Evolutionary conservation across 2,113 vertebrate species (phyloP).

Genomic region (Danio rerio): GRCz12tu NC_133185.1:48231501-48232000

Average conservation of each 20-base stretch:
- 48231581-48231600: conserved; percentile 28
- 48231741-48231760: not conserved
- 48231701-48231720: conserved; percentile 24
- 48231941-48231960: too few species aligned
- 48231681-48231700: conserved; percentile 18
- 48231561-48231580: conserved; percentile 45
- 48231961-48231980: too few species aligned
- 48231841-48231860: too few species aligned
- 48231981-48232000: too few species aligned
- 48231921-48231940: too few species aligned
- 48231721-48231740: conserved; percentile 3
- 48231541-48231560: conserved; percentile 33
- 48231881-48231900: too few species aligned
- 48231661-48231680: not conserved
- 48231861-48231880: too few species aligned
- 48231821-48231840: too few species aligned
- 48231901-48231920: too few species aligned
- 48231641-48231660: conserved; percentile 32
- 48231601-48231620: conserved; percentile 12
- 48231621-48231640: conserved; percentile 29
- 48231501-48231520: conserved; percentile 33
- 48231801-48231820: too few species aligned
- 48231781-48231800: too few species aligned
- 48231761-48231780: too few species aligned
- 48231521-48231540: conserved; percentile 29